phyloP scores from a whole-genome alignment of 2,113 vertebrate genomes.

The Gulo gulo region DNA sequence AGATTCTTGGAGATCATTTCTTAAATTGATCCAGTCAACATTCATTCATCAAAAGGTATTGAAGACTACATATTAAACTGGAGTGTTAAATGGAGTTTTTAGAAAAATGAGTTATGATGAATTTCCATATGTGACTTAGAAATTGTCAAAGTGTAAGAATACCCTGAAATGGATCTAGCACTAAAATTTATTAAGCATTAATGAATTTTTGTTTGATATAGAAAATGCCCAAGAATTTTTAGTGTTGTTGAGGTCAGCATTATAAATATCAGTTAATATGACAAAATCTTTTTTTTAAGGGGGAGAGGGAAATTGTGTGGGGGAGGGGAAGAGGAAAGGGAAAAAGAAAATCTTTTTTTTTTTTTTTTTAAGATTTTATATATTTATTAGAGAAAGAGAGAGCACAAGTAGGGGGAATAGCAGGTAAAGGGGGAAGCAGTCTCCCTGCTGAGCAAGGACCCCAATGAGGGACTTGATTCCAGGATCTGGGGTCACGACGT shows the following conservation, averaged over 20 bases:
- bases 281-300: background rate
- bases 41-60: background rate
- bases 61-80: background rate
- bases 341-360: too few species aligned
- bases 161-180: background rate
- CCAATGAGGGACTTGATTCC: too few species aligned
- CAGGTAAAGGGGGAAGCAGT: too few species aligned
- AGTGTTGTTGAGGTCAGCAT: background rate
- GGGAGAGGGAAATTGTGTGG: background rate
- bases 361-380: too few species aligned
- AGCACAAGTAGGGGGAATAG: too few species aligned
- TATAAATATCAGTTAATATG: background rate
- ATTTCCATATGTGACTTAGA: slow-evolving; percentile 8
- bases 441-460: too few species aligned
- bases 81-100: background rate
- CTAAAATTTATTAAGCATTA: slow-evolving; percentile 33
- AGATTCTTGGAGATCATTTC: background rate
- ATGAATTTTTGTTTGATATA: background rate
- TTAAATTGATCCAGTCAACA: background rate
- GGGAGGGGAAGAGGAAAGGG: background rate
- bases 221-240: slow-evolving; percentile 1
- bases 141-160: slow-evolving; percentile 27
- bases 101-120: background rate
- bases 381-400: too few species aligned
- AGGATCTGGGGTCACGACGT: too few species aligned